Evolutionary conservation across 2,113 vertebrate genomes (phyloP).

Genomic region (Tyrannus savana): DNA sequence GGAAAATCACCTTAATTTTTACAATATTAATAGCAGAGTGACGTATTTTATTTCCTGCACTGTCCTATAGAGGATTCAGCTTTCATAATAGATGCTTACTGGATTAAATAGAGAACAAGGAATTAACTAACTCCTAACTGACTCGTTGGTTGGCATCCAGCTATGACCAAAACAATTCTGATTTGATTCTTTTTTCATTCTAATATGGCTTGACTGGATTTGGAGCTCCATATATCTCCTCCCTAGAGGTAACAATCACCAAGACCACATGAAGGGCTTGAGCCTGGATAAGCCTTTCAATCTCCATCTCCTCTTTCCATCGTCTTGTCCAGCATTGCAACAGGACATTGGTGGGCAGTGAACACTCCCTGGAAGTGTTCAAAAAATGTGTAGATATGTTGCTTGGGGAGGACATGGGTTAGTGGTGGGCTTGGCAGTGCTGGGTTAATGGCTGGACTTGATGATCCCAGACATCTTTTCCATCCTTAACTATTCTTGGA

Average conservation of each 20-base stretch:
- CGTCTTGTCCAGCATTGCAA: rapidly evolving
- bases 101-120: neutral
- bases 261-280: neutral
- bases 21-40: neutral
- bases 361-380: neutral
- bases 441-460: neutral
- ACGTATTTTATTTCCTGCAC: neutral
- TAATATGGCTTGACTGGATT: neutral
- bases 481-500: neutral
- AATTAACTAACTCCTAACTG: neutral
- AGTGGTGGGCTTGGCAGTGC: neutral
- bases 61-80: neutral
- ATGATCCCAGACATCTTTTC: neutral
- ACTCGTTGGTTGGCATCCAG: rapidly evolving
- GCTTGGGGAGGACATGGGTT: neutral
- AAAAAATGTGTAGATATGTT: neutral
- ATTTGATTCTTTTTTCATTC: neutral
- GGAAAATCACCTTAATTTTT: neutral
- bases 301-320: neutral
- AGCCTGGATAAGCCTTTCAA: neutral
- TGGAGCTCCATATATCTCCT: neutral
- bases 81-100: neutral
- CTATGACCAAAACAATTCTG: neutral
- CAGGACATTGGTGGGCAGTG: neutral
- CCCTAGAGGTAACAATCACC: neutral